Conservation (phyloP, 2,113 vertebrate species). For the Colinus virginianus region DNA sequence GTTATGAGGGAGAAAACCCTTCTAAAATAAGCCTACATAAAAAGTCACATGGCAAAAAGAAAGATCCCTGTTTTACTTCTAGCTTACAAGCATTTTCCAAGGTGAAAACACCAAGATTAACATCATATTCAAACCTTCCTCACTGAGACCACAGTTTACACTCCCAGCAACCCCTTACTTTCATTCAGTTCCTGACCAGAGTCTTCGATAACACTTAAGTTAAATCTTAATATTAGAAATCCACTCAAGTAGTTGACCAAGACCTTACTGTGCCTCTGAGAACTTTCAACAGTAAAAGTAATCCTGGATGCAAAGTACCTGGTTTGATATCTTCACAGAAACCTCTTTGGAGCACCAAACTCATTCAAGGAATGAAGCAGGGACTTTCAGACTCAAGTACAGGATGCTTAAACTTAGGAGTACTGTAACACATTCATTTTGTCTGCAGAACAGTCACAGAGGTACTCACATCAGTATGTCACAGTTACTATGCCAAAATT, state of each 20-base stretch:
- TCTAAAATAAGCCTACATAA: neutral
- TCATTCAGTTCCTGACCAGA: neutral
- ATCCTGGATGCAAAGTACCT: neutral
- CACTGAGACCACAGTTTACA: neutral
- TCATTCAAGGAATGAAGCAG: neutral
- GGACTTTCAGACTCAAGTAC: neutral
- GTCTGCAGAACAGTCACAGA: neutral
- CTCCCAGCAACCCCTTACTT: neutral
- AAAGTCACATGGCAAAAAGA: neutral
- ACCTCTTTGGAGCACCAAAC: neutral
- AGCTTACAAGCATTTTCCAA: neutral
- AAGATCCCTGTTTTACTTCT: neutral
- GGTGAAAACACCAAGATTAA: neutral
- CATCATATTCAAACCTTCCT: fast-evolving
- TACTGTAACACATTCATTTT: neutral
- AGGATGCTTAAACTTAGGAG: neutral
- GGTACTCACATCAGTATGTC: neutral
- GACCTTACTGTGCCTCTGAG: neutral
- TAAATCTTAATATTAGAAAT: neutral
- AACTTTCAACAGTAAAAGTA: neutral
- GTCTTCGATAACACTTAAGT: neutral
- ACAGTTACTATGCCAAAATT: neutral
- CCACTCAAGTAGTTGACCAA: neutral
- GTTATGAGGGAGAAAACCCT: neutral
- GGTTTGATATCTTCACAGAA: neutral